phyloP scores from a whole-genome alignment of 2,797 vertebrate species.

The Rhinophrynus dorsalis region DNA sequence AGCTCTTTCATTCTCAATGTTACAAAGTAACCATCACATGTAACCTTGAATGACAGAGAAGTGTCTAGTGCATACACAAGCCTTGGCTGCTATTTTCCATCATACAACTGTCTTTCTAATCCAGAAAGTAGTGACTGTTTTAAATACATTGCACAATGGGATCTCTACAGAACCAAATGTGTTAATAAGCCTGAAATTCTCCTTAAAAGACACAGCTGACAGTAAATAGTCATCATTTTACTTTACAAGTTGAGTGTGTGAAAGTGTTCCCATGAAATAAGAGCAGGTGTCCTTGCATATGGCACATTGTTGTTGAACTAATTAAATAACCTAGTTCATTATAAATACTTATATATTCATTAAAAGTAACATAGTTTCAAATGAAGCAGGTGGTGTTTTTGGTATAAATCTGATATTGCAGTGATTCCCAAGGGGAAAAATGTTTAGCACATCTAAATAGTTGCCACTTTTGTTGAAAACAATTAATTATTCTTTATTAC shows the following conservation, averaged over 20 bases:
- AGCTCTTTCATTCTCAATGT: too few relatives aligned
- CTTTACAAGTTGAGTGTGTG: not conserved
- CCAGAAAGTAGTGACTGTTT: too few relatives aligned
- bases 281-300: conserved; percentile 3
- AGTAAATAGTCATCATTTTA: not conserved
- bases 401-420: not conserved
- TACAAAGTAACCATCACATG: too few relatives aligned
- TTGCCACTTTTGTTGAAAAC: not conserved
- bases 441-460: not conserved
- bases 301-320: conserved; percentile 5
- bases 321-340: conserved; percentile 17
- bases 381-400: conserved; percentile 6
- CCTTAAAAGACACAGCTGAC: not conserved
- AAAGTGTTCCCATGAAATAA: not conserved
- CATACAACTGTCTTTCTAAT: too few relatives aligned
- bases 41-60: too few relatives aligned
- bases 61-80: too few relatives aligned
- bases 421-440: not conserved
- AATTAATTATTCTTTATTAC: not conserved
- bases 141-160: too few relatives aligned
- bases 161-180: too few relatives aligned
- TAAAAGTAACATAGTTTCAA: conserved; percentile 1
- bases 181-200: not conserved
- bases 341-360: not conserved
- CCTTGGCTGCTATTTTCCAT: too few relatives aligned